These are phyloP conservation scores for Sabatieria punctata DNA, from an alignment of 2,888 invertebrate species.

Conservation along the genomic window DNA sequence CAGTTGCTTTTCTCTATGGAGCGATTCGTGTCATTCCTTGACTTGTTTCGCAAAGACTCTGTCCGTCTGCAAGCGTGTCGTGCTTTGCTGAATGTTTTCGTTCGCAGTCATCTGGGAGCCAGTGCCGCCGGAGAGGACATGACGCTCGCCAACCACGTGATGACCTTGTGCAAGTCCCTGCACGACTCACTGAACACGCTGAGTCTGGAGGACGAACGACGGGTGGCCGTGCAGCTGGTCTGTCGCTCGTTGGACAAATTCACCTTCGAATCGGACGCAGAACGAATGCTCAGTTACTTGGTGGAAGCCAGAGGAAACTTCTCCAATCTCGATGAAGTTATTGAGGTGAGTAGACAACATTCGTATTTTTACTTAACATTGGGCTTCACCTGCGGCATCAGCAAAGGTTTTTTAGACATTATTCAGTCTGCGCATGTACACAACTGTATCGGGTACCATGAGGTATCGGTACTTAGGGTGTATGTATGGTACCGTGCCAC, in stretches of 20 bases:
- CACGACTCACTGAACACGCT: slow-evolving; percentile 50
- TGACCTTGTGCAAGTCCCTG: slow-evolving; percentile 68
- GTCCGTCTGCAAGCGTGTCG: slow-evolving; percentile 67
- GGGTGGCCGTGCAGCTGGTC: not conserved
- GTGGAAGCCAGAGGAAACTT: slow-evolving; percentile 77
- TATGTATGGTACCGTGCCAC: too few species aligned
- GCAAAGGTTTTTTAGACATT: too few species aligned
- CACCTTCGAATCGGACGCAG: slow-evolving; percentile 58
- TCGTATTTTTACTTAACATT: too few species aligned
- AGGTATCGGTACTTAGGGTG: too few species aligned
- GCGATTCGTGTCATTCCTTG: slow-evolving; percentile 71
- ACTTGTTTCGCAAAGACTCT: slow-evolving; percentile 67
- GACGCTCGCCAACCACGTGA: slow-evolving; percentile 50
- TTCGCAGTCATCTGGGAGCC: not conserved
- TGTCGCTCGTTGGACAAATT: slow-evolving; percentile 39
- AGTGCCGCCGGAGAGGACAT: slow-evolving; percentile 2
- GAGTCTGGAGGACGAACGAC: slow-evolving; percentile 31
- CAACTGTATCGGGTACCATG: too few species aligned
- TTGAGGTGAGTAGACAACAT: slow-evolving; percentile 53
- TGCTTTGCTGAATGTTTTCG: slow-evolving; percentile 44
- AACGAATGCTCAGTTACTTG: slow-evolving; percentile 77
- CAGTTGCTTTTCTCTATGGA: slow-evolving; percentile 40
- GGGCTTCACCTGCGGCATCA: too few species aligned
- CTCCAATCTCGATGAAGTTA: slow-evolving; percentile 70
- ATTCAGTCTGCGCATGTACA: too few species aligned